A percentile compares a stretch with the other conserved stretches of the same genome.
These are phyloP conservation scores for Elephas maximus DNA, from an alignment of 2,113 vertebrate genomes.

Conservation along the genomic window DNA sequence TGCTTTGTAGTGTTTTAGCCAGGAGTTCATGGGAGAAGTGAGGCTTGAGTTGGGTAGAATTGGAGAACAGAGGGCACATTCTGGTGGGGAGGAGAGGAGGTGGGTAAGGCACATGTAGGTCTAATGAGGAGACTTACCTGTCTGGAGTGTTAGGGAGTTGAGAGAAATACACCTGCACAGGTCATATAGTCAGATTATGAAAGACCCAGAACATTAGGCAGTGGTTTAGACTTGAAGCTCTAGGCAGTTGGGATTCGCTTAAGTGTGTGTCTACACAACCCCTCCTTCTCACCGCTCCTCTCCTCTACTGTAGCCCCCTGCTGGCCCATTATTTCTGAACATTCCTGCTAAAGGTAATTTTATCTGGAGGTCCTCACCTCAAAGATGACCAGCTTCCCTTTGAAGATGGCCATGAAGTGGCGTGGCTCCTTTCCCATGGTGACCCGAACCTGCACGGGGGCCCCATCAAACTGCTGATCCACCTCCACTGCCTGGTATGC, in stretches of 20 bases:
- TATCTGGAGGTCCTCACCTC: constrained; percentile 87
- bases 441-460: constrained; percentile 92
- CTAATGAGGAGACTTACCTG: neutral
- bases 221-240: neutral
- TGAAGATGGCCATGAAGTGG: constrained; percentile 96
- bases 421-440: constrained; percentile 95
- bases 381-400: constrained; percentile 94
- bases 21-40: neutral
- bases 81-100: rapidly evolving
- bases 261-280: neutral
- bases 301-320: neutral
- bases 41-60: neutral
- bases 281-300: neutral
- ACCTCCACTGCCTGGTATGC: constrained; percentile 92
- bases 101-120: neutral
- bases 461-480: constrained; percentile 89
- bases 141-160: neutral
- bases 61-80: neutral
- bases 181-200: neutral
- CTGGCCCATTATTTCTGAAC: neutral
- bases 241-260: neutral
- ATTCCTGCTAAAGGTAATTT: neutral
- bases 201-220: neutral
- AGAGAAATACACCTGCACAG: neutral
- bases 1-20: neutral